Percentiles rank a stretch among this genome's conserved stretches.
These are phyloP conservation scores for Drosophila funebris DNA, from an alignment of 1,140 invertebrate genomes.

Conservation along the genomic window DNA sequence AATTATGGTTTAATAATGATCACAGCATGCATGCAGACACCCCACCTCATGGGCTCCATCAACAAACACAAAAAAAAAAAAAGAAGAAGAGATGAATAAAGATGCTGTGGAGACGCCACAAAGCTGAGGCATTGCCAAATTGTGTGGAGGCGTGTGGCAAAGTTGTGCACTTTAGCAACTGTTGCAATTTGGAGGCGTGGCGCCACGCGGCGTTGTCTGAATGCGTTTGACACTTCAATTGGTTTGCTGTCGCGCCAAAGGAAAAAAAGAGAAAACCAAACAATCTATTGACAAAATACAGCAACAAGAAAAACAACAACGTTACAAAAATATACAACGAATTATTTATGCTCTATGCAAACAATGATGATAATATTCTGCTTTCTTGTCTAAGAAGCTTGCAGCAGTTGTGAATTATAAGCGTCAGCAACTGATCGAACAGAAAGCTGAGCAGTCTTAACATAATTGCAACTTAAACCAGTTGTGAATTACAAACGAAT, in stretches of 20 bases:
- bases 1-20: slow-evolving; percentile 73
- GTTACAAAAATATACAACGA: not conserved
- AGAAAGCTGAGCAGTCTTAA: not conserved
- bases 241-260: slow-evolving; percentile 57
- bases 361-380: too few relatives aligned
- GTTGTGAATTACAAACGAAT: not conserved
- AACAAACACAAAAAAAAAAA: not conserved
- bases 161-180: slow-evolving; percentile 76
- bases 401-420: too few relatives aligned
- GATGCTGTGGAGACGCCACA: not conserved
- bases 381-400: too few relatives aligned
- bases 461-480: not conserved
- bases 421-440: too few relatives aligned
- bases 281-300: slow-evolving; percentile 1
- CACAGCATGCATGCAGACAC: slow-evolving; percentile 33
- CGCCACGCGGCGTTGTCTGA: slow-evolving; percentile 69
- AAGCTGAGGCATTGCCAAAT: slow-evolving; percentile 20
- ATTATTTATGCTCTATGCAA: not conserved
- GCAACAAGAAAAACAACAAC: not conserved
- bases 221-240: slow-evolving; percentile 79
- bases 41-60: too few relatives aligned
- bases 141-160: slow-evolving; percentile 20
- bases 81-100: not conserved
- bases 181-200: slow-evolving; percentile 71
- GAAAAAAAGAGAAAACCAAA: slow-evolving; percentile 20